phyloP scores from a whole-genome alignment of 2,888 invertebrate genomes.

The Cloeon dipterum region DNA sequence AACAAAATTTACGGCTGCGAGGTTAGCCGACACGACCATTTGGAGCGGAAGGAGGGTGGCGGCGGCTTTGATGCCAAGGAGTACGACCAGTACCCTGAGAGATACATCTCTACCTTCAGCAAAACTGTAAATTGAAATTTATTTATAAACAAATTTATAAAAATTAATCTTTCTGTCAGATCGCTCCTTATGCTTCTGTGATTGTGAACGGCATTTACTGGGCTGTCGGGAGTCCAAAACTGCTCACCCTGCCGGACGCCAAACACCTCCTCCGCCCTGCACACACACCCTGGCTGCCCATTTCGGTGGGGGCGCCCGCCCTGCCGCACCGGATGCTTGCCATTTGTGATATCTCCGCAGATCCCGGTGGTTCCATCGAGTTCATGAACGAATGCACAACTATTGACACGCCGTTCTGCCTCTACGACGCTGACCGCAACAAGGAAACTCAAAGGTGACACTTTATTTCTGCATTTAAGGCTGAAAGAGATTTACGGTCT shows the following conservation, averaged over 20 bases:
- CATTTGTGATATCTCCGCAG: slow-evolving; percentile 97
- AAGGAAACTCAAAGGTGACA: slow-evolving; percentile 72
- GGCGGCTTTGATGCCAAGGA: slow-evolving; percentile 78
- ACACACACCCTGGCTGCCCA: slow-evolving; percentile 81
- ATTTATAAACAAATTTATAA: not conserved
- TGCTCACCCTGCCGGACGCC: slow-evolving; percentile 93
- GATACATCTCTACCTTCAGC: slow-evolving; percentile 88
- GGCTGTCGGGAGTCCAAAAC: slow-evolving; percentile 89
- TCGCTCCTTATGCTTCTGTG: slow-evolving; percentile 93
- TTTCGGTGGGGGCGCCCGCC: slow-evolving; percentile 66
- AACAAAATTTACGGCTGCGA: slow-evolving; percentile 94
- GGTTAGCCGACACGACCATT: slow-evolving; percentile 79
- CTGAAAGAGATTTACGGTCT: not conserved
- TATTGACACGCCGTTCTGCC: slow-evolving; percentile 95
- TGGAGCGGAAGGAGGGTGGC: slow-evolving; percentile 69
- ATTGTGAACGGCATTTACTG: slow-evolving; percentile 98
- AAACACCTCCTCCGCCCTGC: slow-evolving; percentile 77
- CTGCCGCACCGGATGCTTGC: slow-evolving; percentile 77
- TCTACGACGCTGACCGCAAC: slow-evolving; percentile 98
- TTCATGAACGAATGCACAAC: slow-evolving; percentile 99
- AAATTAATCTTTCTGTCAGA: slow-evolving; percentile 21
- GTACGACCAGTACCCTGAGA: slow-evolving; percentile 80
- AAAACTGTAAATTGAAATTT: slow-evolving; percentile 37
- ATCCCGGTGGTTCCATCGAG: slow-evolving; percentile 95
- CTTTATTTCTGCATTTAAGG: not conserved